Evolutionary conservation across 2,797 vertebrate genomes (phyloP), one percentile per base, ranked within the genome.

Genomic region (Anguilla anguilla): DNA sequence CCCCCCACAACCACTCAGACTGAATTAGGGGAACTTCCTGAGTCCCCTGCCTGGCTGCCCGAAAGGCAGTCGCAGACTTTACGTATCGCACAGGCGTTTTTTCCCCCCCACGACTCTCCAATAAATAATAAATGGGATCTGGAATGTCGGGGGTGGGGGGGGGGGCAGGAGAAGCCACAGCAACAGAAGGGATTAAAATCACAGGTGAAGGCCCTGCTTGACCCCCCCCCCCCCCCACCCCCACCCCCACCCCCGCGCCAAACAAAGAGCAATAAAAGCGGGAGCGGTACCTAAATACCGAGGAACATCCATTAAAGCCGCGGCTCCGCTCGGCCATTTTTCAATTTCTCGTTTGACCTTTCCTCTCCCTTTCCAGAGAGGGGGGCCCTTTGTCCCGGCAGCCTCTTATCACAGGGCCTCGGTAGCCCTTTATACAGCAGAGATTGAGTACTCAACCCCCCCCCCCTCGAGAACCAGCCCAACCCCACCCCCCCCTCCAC

Each of bases 281-380:
- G 86, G 39, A 53, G 69, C 0, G 28, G 86, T n/a, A 86, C n/a
- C 87, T 64, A 85, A 87, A 77, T 83, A 84, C 39, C 31, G 53
- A 88, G 79, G 53, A 64, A 83, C 67, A 89, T 59, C 88, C 69
- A 89, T 89, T 91, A 85, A 84, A 90, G 64, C 79, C 83, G 89
- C 86, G 69, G 86, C 64, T 43, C 51, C 25, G 61, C 61, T 1
- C 3, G 79, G 82, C 64, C 86, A 87, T 87, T 87, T 87, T 84
- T 72, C 85, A 82, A 88, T 91, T 90, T 90, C 87, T 88, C 69
- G 77, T 89, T 81, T 87, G 87, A 91, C 89, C 89, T 91, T 85
- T 86, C 85, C 84, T 69, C 59, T 72, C 69, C 77, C 67, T 84
- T 84, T 83, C 35, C 79, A 86, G n/a, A 84, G 25, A 86, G 83